phyloP scores from a whole-genome alignment of 2,888 invertebrate genomes.

The Aleiodes testaceus region DNA sequence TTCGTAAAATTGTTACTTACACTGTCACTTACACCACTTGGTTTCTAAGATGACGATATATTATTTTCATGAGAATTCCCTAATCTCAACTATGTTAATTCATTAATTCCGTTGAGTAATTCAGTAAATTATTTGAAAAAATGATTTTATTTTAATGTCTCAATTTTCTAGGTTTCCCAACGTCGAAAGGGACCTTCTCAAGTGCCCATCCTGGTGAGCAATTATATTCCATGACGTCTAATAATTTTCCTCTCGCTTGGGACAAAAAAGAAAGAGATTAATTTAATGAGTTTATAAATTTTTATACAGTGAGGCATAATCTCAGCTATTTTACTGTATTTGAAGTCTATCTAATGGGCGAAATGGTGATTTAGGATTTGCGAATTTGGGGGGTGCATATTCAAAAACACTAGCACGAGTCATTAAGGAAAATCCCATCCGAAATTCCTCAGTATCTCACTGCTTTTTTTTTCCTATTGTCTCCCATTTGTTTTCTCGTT shows the following conservation, averaged over 20 bases:
- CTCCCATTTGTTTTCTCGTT: conserved; percentile 40
- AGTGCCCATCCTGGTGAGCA: conserved; percentile 67
- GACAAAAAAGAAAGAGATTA: not conserved
- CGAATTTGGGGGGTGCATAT: conserved; percentile 10
- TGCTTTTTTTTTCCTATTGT: not conserved
- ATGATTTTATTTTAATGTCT: too few relatives aligned
- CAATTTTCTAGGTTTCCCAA: too few relatives aligned
- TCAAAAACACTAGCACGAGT: conserved; percentile 21
- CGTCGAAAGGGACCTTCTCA: conserved; percentile 58
- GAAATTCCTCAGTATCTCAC: conserved; percentile 18
- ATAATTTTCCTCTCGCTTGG: too few relatives aligned
- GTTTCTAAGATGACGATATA: too few relatives aligned
- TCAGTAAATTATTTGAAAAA: too few relatives aligned
- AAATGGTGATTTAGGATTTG: not conserved
- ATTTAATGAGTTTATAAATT: not conserved
- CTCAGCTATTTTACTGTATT: not conserved
- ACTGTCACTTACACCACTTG: too few relatives aligned
- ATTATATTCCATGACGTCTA: conserved; percentile 5
- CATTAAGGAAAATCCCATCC: conserved; percentile 34
- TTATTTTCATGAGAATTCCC: too few relatives aligned
- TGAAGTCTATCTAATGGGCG: not conserved
- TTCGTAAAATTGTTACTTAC: too few relatives aligned
- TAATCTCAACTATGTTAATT: too few relatives aligned
- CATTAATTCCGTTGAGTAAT: too few relatives aligned
- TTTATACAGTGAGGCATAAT: not conserved